Percentiles rank a stretch among this genome's conserved stretches.
Conservation (phyloP, 2,888 invertebrate species). For the Itoplectis maculator region DNA sequence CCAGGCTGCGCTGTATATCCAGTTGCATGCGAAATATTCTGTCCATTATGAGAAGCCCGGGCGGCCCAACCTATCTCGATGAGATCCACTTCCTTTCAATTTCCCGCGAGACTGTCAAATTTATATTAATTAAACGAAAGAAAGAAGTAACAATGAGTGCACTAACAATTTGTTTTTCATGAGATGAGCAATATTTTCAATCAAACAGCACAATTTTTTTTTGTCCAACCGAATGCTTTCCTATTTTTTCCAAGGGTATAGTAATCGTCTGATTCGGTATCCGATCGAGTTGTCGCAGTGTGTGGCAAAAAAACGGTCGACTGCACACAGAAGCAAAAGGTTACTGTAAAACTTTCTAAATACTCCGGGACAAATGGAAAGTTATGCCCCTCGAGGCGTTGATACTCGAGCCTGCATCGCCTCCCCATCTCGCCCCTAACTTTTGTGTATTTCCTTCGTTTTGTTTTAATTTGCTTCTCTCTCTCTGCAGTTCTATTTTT, state of each 20-base stretch:
- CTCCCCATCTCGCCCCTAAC: neutral
- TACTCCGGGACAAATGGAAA: conserved; percentile 43
- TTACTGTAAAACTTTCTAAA: conserved; percentile 37
- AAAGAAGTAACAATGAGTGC: too few species aligned
- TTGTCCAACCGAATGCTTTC: neutral
- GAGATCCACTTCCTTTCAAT: conserved; percentile 10
- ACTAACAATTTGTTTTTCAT: too few species aligned
- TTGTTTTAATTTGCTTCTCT: conserved; percentile 38
- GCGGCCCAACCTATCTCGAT: conserved; percentile 9
- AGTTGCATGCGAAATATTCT: conserved; percentile 41
- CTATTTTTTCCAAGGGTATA: neutral
- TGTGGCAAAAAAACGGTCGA: neutral
- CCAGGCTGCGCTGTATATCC: neutral
- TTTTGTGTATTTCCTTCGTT: conserved; percentile 47
- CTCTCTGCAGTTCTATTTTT: conserved; percentile 14
- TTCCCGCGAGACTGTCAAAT: conserved; percentile 44
- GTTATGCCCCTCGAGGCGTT: conserved; percentile 42
- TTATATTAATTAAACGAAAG: conserved; percentile 33
- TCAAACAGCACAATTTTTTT: neutral
- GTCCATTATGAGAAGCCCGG: conserved; percentile 22
- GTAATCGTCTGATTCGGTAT: neutral
- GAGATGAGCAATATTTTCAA: too few species aligned
- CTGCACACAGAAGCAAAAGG: neutral
- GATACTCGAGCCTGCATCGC: conserved; percentile 27
- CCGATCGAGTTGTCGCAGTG: neutral